Evolutionary conservation across 2,797 vertebrate species (phyloP).

Genomic region (Dermochelys coriacea): DNA sequence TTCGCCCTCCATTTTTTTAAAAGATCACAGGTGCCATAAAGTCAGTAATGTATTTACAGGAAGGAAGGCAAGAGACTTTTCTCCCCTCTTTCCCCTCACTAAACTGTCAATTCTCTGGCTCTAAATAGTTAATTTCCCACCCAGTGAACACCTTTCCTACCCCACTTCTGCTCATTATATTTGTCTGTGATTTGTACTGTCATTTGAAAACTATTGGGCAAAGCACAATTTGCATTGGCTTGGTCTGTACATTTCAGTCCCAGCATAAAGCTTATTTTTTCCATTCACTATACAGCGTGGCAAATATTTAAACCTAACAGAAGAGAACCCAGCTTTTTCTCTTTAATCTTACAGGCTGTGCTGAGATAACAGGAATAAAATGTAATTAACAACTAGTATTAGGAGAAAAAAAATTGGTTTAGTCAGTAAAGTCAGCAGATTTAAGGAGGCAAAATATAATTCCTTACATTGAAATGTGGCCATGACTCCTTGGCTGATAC

Average conservation of each 20-base stretch:
- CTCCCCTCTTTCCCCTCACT: accelerated
- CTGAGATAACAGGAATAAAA: accelerated
- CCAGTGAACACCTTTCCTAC: background rate
- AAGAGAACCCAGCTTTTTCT: accelerated
- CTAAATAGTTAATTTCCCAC: background rate
- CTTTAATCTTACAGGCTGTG: accelerated
- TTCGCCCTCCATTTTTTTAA: accelerated
- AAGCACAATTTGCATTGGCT: accelerated
- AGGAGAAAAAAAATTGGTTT: background rate
- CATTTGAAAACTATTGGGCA: accelerated
- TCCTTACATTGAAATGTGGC: background rate
- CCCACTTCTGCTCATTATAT: accelerated
- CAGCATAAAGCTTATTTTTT: accelerated
- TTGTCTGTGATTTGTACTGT: accelerated
- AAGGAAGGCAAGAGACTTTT: background rate
- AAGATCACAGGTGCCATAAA: background rate
- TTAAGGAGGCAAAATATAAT: background rate
- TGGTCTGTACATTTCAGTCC: accelerated
- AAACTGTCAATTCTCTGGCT: background rate
- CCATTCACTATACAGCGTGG: background rate
- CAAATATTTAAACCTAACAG: background rate
- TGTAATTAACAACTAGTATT: background rate
- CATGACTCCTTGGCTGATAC: background rate
- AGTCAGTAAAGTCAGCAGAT: background rate
- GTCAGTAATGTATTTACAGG: background rate